Conservation (phyloP, 2,797 vertebrate species). For the Clamator glandarius region DNA sequence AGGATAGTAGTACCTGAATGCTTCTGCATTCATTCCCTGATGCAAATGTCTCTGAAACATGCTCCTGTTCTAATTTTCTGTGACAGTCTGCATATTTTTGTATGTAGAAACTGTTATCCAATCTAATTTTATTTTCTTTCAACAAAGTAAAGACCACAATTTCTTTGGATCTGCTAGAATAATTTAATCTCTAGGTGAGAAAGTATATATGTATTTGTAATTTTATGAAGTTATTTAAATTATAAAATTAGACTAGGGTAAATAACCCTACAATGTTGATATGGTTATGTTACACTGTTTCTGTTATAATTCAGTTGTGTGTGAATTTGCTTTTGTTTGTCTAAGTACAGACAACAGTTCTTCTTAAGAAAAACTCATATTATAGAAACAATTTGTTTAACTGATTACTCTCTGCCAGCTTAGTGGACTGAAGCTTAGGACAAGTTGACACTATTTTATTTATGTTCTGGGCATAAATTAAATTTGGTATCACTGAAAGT, state of each 20-base stretch:
- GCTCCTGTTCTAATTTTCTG: background rate
- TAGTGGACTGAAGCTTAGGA: background rate
- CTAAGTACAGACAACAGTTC: background rate
- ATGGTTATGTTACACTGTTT: background rate
- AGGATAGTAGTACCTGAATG: background rate
- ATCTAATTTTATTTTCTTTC: background rate
- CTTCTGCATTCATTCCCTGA: background rate
- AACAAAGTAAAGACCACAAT: background rate
- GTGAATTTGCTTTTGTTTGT: background rate
- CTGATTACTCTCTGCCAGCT: background rate
- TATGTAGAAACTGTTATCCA: background rate
- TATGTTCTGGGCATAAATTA: background rate
- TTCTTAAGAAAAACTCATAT: background rate
- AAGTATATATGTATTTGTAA: background rate
- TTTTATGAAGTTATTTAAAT: background rate
- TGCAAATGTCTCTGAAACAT: background rate
- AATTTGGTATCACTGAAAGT: background rate
- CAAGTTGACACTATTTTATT: background rate
- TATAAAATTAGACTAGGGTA: background rate
- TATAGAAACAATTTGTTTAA: background rate
- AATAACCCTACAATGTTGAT: background rate
- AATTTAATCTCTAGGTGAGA: background rate
- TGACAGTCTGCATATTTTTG: background rate
- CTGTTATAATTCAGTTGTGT: background rate
- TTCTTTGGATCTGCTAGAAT: background rate